Base-by-base conservation (phyloP, 53 echinoderm and acorn worm genomes). In the Apostichopus leukothele region DNA sequence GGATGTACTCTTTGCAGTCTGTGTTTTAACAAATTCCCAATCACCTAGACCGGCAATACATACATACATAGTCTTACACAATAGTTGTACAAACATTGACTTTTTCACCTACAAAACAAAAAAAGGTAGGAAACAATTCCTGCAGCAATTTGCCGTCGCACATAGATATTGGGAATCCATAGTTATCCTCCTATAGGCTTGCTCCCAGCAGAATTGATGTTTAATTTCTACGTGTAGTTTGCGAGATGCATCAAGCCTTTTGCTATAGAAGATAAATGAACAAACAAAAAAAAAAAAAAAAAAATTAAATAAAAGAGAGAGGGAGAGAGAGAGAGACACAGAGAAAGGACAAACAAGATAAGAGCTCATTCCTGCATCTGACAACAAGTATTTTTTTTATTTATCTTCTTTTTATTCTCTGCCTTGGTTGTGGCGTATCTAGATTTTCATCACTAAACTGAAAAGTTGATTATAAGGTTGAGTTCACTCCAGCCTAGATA, bases 401-500 rank as follows among this genome's bases (percentile, higher is more conserved):
- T 63, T 13, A 13, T 8, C 16, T 63, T 11, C 12, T 63, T 63
- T 11, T 63, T 3, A 63, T 63, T 63, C 63, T 13, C 14, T 13
- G 16, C 11, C 63, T 63, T 16, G 63, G 63, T 63, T 11, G 63
- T 63, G 39, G 39, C 39, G 39, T 39, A 39, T 39, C 39, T 39
- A 39, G 39, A 39, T 39, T 39, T 39, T 39, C 39, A 39, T 39
- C 63, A 11, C 63, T 16, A 63, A 63, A 63, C 63, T 63, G 63
- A 63, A 63, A 63, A 63, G 63, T 63, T 63, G 63, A 63, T 63
- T 63, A 63, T 63, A 63, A 16, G 63, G 63, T 63, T 16, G 63
- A 63, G 63, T 63, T 63, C 63, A 63, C 63, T 63, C 63, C 63
- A 63, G 63, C 63, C 63, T 63, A 63, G 63, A 63, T 63, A 63